Evolutionary conservation across 2,113 vertebrate species (phyloP), one percentile per base, ranked within the genome.

Genomic region (Neopipo cinnamomea): DNA sequence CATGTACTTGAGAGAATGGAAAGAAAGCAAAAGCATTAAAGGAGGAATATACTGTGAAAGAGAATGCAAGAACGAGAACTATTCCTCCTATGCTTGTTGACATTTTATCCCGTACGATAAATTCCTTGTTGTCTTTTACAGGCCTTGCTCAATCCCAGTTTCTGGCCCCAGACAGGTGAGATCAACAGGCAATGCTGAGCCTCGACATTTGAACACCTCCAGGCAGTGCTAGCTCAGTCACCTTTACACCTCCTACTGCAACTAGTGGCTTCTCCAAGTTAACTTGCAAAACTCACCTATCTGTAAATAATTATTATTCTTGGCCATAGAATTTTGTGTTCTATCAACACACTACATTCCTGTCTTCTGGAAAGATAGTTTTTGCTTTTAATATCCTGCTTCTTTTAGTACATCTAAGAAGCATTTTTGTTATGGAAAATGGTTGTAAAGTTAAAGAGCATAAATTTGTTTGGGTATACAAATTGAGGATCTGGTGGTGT

Each of bases 151-250:
- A 6, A 18, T 58, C 28, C 30, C 20, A 12, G 10, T 74, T 74
- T 91, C 44, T 75, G 47, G 14, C 8, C 23, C 8, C 20, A 83
- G 9, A 39, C 3, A 7, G 23, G 30, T 33, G 37, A 85, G 27
- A 59, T 7, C 37, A 23, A 14, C 1, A 42, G 33, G 12, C 12
- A 55, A 1, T 7, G 70, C 19, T 49, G 13, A 90, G 22, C 11
- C 52, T 61, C 22, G 20, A 2, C 0, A 0, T 65, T 63, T 56
- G 49, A 82, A 61, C 8, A 41, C 20, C 24, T 62, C 16, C 44
- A 33, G 14, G 6, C 18, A 28, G 33, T 41, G 41, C 14, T 33
- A 53, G 11, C 12, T 72, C 20, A 76, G 24, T 7, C 33, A 65
- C 4, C 18, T 67, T 52, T n/a, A n/a, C 37, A 25, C 3, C 58